A percentile compares a stretch with the other conserved stretches of the same genome.
These are phyloP conservation scores for Cordylochernes scorpioides DNA, from an alignment of 2,888 invertebrate genomes.

Conservation along the genomic window DNA sequence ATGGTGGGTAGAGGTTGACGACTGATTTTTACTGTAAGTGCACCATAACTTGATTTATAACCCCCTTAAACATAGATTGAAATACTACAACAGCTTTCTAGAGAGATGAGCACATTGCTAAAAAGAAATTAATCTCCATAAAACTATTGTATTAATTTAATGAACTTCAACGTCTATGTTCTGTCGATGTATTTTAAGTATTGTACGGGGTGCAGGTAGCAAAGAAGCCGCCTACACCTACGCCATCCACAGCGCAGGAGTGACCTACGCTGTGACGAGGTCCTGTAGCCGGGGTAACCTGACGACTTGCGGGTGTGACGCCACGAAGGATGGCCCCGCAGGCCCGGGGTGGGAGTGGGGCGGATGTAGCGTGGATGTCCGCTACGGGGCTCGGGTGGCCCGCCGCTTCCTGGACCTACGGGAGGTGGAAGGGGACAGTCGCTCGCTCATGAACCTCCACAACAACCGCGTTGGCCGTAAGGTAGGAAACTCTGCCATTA, in stretches of 20 bases:
- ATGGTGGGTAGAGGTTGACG: no score
- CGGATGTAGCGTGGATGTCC: conserved; percentile 86
- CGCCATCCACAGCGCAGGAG: conserved; percentile 32
- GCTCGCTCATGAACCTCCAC: conserved; percentile 83
- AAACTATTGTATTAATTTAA: no score
- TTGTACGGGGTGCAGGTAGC: conserved; percentile 24
- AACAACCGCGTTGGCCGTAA: conserved; percentile 91
- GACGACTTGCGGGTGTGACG: conserved; percentile 63
- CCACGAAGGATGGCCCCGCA: conserved; percentile 12
- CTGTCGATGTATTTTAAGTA: no score
- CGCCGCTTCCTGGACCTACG: conserved; percentile 77
- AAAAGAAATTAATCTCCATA: no score
- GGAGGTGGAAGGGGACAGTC: conserved; percentile 50
- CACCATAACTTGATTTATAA: no score
- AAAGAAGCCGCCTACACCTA: conserved; percentile 31
- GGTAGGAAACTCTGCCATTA: conserved; percentile 29
- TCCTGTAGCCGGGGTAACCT: conserved; percentile 73
- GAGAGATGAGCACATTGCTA: no score
- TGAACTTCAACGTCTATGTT: no score
- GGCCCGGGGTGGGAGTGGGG: conserved; percentile 67
- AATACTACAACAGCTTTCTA: no score
- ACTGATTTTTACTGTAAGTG: no score
- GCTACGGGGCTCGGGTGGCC: conserved; percentile 85
- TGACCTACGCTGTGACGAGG: conserved; percentile 59
- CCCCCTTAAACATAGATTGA: no score